Conservation (phyloP, 2,113 vertebrate genomes). For the Motacilla tschutschensis region DNA sequence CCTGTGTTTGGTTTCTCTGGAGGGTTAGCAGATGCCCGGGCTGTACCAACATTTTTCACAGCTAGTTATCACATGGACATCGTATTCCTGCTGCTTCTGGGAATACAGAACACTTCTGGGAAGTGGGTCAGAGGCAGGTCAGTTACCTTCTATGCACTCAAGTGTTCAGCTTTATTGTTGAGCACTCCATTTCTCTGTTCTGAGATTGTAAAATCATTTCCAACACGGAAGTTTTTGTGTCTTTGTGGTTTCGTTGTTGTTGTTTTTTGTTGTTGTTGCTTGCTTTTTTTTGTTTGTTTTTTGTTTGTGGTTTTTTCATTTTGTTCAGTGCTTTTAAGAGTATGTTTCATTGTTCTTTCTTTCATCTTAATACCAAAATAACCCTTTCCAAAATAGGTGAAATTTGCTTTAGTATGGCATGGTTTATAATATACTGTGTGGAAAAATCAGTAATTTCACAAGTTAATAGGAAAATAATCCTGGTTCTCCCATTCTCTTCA, state of each 20-base stretch:
- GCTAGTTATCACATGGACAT: not conserved
- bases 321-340: not conserved
- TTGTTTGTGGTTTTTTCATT: not conserved
- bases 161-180: not conserved
- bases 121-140: not conserved
- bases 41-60: fast-evolving
- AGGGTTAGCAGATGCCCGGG: not conserved
- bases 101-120: not conserved
- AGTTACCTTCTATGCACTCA: not conserved
- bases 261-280: not conserved
- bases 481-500: not conserved
- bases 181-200: not conserved
- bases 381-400: not conserved
- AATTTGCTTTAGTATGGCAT: not conserved
- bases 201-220: not conserved
- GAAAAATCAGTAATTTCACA: not conserved
- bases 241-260: not conserved
- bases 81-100: not conserved
- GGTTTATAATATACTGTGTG: not conserved
- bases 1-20: not conserved
- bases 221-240: not conserved
- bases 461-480: not conserved
- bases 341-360: not conserved
- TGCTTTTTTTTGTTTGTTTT: not conserved
- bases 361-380: not conserved